phyloP scores from a whole-genome alignment of 2,797 vertebrate genomes.

The Sebastes hopkinsi region DNA sequence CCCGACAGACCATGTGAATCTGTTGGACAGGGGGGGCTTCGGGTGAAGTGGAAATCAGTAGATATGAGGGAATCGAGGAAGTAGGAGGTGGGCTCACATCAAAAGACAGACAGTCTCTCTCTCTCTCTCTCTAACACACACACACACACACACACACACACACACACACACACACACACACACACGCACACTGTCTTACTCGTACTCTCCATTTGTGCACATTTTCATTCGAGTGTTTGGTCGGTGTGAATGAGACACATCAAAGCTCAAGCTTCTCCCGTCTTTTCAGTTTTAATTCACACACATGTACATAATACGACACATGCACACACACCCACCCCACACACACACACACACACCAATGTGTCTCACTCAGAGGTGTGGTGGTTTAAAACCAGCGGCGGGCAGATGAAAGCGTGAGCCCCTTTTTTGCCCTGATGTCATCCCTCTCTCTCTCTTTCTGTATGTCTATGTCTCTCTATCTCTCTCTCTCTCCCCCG shows the following conservation, averaged over 20 bases:
- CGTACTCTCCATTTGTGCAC: constrained; percentile 64
- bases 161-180: constrained; percentile 3
- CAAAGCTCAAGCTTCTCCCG: constrained; percentile 84
- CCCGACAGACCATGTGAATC: constrained; percentile 41
- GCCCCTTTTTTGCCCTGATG: constrained; percentile 56
- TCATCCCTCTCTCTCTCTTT: constrained; percentile 38
- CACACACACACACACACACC: constrained; percentile 10
- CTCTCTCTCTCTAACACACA: not conserved
- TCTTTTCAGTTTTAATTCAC: constrained; percentile 82
- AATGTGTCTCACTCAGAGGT: constrained; percentile 58
- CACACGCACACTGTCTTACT: constrained; percentile 28
- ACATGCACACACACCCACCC: constrained; percentile 14
- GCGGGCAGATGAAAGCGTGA: constrained; percentile 77
- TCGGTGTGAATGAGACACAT: constrained; percentile 87
- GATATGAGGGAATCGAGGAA: constrained; percentile 56
- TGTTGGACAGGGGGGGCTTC: constrained; percentile 9
- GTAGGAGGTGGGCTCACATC: constrained; percentile 75
- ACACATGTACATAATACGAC: constrained; percentile 24
- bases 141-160: constrained; percentile 5
- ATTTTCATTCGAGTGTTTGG: constrained; percentile 82
- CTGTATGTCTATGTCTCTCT: not conserved
- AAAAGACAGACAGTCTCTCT: constrained; percentile 73
- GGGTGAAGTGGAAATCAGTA: constrained; percentile 59
- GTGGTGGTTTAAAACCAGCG: constrained; percentile 70
- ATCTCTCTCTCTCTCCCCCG: constrained; percentile 13